Percentiles rank a stretch among this genome's conserved stretches.
These are phyloP conservation scores for Folsomia candida DNA, from an alignment of 2,888 invertebrate genomes.

Conservation along the genomic window DNA sequence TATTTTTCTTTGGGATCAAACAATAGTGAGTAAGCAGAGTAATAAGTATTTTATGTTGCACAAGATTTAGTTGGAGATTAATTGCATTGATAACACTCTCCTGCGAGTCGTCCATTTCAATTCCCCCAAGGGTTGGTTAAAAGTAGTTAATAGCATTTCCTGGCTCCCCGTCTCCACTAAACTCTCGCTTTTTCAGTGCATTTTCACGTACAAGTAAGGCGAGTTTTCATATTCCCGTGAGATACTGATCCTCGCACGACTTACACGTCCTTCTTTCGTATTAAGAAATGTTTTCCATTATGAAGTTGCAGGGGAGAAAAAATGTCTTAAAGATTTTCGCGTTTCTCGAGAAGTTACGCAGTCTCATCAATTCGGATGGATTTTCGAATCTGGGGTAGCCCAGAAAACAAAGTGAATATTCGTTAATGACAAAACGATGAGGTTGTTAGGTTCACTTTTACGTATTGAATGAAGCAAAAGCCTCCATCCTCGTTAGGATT, in stretches of 20 bases:
- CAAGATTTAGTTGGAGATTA: conserved; percentile 6
- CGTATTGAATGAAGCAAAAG: not conserved
- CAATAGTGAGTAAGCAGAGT: not conserved
- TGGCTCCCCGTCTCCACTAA: not conserved
- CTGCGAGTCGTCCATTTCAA: not conserved
- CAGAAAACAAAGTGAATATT: not conserved
- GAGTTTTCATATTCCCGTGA: no score
- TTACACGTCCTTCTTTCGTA: no score
- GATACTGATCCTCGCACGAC: no score
- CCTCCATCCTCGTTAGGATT: not conserved
- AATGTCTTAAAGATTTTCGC: not conserved
- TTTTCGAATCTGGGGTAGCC: not conserved
- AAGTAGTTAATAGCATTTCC: conserved; percentile 4
- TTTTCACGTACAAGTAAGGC: no score
- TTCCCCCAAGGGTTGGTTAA: not conserved
- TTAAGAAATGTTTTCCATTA: not conserved
- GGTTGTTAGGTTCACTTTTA: not conserved
- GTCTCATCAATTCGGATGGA: not conserved
- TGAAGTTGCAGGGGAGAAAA: not conserved
- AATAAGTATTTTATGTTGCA: not conserved
- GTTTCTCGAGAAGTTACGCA: not conserved
- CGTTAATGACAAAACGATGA: not conserved
- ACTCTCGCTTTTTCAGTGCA: no score
- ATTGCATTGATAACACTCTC: conserved; percentile 14
- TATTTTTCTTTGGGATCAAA: not conserved